Conservation (phyloP, 1,140 invertebrate species). For the Atta texana region DNA sequence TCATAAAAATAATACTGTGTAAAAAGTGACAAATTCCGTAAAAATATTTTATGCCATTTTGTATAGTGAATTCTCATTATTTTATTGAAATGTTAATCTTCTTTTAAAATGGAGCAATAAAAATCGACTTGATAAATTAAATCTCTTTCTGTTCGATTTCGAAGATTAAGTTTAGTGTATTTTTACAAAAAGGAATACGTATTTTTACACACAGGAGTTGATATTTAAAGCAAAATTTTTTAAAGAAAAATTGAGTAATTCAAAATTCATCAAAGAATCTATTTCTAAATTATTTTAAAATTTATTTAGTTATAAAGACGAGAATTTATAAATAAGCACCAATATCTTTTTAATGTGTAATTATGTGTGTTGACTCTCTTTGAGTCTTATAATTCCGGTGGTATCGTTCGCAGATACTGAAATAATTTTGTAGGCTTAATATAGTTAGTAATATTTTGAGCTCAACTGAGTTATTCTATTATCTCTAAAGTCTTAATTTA, state of each 20-base stretch:
- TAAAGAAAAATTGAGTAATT: neutral
- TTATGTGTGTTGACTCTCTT: neutral
- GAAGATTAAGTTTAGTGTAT: neutral
- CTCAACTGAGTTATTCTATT: neutral
- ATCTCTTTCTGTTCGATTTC: neutral
- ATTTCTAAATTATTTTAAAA: neutral
- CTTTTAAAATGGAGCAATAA: neutral
- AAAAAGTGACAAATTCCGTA: neutral
- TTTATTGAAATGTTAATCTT: neutral
- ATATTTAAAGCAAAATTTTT: neutral
- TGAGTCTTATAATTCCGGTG: neutral
- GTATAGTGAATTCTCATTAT: neutral
- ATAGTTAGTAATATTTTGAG: conserved; percentile 16
- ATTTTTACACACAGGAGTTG: neutral
- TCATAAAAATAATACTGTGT: neutral
- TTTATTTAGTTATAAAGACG: neutral
- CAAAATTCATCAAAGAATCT: neutral
- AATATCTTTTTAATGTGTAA: neutral
- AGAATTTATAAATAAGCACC: neutral
- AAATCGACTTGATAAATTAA: neutral
- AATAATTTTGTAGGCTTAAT: conserved; percentile 23
- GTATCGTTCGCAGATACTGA: neutral
- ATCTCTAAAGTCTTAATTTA: conserved; percentile 7
- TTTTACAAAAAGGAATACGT: neutral
- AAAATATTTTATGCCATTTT: conserved; percentile 1